Conservation (phyloP, 1,140 invertebrate species). For the Oryzaephilus surinamensis region DNA sequence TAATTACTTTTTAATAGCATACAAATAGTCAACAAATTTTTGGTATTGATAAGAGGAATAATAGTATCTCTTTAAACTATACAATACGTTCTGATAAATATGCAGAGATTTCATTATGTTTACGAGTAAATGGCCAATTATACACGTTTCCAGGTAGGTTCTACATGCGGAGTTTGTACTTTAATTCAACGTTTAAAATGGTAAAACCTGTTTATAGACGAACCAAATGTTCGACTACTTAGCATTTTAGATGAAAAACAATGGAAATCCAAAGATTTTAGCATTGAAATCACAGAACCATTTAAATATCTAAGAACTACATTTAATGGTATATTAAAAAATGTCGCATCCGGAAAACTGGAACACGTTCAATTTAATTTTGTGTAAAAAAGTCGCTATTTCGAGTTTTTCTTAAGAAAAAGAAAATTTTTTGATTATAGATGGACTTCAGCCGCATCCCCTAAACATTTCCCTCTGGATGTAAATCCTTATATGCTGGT, state of each 20-base stretch:
- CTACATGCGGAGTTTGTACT: neutral
- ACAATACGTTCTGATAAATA: conserved; percentile 13
- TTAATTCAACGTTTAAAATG: conserved; percentile 2
- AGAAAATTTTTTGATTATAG: conserved; percentile 17
- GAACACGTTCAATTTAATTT: conserved; percentile 29
- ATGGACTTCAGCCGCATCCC: conserved; percentile 22
- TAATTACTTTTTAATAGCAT: too few species aligned
- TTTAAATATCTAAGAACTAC: conserved; percentile 21
- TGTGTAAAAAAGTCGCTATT: conserved; percentile 19
- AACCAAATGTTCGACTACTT: conserved; percentile 9
- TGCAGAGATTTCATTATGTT: conserved; percentile 17
- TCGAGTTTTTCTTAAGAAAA: neutral
- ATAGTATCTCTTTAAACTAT: conserved; percentile 16
- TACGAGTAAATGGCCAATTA: conserved; percentile 16
- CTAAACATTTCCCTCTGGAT: conserved; percentile 23
- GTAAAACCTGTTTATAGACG: conserved; percentile 8
- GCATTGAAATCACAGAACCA: conserved; percentile 25
- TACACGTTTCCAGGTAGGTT: conserved; percentile 23
- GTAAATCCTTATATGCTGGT: conserved; percentile 16
- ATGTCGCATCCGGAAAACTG: conserved; percentile 14
- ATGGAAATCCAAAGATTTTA: conserved; percentile 23
- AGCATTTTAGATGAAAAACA: conserved; percentile 17
- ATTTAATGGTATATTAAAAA: conserved; percentile 26
- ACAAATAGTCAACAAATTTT: conserved; percentile 13
- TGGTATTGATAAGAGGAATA: conserved; percentile 22